A percentile compares a stretch with the other conserved stretches of the same genome.
These are phyloP conservation scores for Bombus picipes DNA, from an alignment of 1,140 invertebrate genomes.

Conservation along the genomic window DNA sequence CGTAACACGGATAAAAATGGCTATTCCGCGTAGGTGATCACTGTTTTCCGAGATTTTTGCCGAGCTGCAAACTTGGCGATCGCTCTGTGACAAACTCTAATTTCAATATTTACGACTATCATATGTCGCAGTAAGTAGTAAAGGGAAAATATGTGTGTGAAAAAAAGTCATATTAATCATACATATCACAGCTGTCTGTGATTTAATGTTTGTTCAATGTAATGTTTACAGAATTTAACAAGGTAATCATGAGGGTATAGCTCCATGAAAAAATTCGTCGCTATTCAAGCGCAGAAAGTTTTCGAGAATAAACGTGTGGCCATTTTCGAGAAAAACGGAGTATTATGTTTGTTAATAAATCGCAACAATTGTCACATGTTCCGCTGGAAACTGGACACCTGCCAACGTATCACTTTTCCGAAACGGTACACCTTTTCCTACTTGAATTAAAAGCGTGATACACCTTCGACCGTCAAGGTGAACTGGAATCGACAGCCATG, in stretches of 20 bases:
- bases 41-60: slow-evolving; percentile 48
- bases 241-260: background rate
- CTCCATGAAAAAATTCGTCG: too few relatives aligned
- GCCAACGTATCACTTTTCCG: slow-evolving; percentile 63
- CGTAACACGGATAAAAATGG: slow-evolving; percentile 58
- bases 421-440: slow-evolving; percentile 69
- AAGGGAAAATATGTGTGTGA: background rate
- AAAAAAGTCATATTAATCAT: background rate
- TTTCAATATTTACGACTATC: slow-evolving; percentile 4
- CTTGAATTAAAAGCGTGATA: slow-evolving; percentile 45
- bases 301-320: background rate
- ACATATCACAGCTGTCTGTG: background rate
- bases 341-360: too few relatives aligned
- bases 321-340: background rate
- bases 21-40: slow-evolving; percentile 39
- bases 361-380: slow-evolving; percentile 21
- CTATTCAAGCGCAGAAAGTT: too few relatives aligned
- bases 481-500: slow-evolving; percentile 72
- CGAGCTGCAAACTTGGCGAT: slow-evolving; percentile 17
- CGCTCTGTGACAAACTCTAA: background rate
- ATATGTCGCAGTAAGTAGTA: background rate
- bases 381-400: slow-evolving; percentile 44
- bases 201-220: background rate
- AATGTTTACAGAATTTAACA: background rate
- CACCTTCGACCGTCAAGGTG: slow-evolving; percentile 74